Conservation (phyloP, 2,797 vertebrate genomes). For the Catostomus latipinnis region DNA sequence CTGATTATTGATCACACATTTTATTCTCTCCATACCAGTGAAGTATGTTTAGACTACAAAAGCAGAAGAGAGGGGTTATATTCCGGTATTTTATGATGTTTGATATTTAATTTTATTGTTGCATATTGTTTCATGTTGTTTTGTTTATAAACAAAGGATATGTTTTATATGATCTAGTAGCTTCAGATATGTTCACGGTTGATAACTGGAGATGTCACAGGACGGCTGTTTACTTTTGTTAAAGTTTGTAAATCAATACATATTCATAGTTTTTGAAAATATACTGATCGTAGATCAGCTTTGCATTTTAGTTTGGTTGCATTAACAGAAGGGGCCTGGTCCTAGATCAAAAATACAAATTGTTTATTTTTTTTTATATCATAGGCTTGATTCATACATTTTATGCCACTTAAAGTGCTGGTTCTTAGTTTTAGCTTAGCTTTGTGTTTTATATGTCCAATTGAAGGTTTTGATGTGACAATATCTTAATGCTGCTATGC, state of each 20-base stretch:
- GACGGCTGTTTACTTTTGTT: neutral
- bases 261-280: constrained; percentile 21
- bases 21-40: neutral
- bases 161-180: neutral
- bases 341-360: neutral
- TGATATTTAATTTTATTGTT: neutral
- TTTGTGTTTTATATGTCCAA: constrained; percentile 33
- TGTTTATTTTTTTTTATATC: neutral
- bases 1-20: neutral
- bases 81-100: neutral
- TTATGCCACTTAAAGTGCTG: neutral
- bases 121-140: neutral
- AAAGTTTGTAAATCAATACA: constrained; percentile 4
- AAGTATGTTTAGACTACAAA: neutral
- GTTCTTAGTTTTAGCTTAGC: constrained; percentile 13
- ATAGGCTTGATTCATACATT: neutral
- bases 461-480: neutral
- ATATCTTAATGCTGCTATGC: constrained; percentile 32
- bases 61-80: neutral
- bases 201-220: neutral
- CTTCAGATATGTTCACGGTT: neutral
- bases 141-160: neutral
- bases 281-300: constrained; percentile 1
- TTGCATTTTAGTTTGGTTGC: constrained; percentile 18
- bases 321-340: neutral